These are phyloP conservation scores for Antennarius striatus DNA, from an alignment of 2,113 vertebrate species.

Conservation along the genomic window DNA sequence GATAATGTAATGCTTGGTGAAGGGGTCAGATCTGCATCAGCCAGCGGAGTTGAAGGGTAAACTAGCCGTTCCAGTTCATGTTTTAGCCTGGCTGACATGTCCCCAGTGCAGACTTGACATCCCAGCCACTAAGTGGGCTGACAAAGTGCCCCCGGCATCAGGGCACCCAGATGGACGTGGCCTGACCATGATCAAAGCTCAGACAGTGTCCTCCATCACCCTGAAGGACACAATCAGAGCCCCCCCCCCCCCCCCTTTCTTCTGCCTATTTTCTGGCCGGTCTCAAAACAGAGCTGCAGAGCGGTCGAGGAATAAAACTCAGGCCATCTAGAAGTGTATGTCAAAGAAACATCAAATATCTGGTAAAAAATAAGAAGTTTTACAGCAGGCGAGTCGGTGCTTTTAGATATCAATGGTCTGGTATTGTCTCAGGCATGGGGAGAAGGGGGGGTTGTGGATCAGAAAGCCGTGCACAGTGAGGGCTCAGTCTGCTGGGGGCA, in stretches of 20 bases:
- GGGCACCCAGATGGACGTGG: constrained; percentile 72
- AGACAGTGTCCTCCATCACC: constrained; percentile 71
- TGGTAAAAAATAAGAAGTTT: constrained; percentile 47
- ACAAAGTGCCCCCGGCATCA: constrained; percentile 70
- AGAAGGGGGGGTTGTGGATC: constrained; percentile 62
- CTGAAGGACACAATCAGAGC: constrained; percentile 65
- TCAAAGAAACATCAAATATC: constrained; percentile 53
- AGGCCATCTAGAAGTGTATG: constrained; percentile 44
- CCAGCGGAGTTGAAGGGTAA: constrained; percentile 66
- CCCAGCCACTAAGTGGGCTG: constrained; percentile 66
- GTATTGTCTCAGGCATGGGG: constrained; percentile 64
- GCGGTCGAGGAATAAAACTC: constrained; percentile 21
- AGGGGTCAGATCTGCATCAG: constrained; percentile 44
- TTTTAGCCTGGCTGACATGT: constrained; percentile 66
- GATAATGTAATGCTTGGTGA: constrained; percentile 51
- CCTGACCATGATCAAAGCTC: constrained; percentile 74
- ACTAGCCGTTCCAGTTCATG: constrained; percentile 46
- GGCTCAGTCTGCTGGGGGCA: constrained; percentile 80
- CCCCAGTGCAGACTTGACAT: constrained; percentile 68
- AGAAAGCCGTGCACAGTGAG: constrained; percentile 74
- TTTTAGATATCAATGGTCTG: constrained; percentile 71
- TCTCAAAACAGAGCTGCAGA: constrained; percentile 30
- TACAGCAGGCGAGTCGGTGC: constrained; percentile 44
- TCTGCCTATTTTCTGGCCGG: constrained; percentile 23
- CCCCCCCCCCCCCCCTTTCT: constrained; percentile 1